A percentile compares a stretch with the other conserved stretches of the same genome.
These are phyloP conservation scores for Chunga burmeisteri DNA, from an alignment of 2,113 vertebrate genomes.

Conservation along the genomic window DNA sequence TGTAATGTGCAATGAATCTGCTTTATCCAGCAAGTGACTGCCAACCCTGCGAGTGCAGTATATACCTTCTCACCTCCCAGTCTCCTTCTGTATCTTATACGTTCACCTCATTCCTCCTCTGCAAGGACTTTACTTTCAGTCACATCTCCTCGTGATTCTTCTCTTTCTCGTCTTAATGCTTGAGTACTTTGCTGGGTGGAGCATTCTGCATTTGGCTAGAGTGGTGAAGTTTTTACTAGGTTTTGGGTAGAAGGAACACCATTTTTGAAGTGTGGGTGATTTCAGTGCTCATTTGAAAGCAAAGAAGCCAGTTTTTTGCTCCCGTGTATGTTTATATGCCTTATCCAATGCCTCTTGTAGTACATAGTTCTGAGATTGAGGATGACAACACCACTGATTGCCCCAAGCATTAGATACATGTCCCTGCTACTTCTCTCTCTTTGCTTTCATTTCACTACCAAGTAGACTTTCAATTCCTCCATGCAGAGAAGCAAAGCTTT, in stretches of 20 bases:
- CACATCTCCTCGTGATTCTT: not conserved
- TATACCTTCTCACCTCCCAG: not conserved
- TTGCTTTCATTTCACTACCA: not conserved
- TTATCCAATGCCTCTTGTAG: not conserved
- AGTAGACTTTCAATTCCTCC: not conserved
- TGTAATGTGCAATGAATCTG: not conserved
- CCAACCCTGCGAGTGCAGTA: not conserved
- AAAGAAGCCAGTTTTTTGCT: not conserved
- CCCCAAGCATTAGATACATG: not conserved
- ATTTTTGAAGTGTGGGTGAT: not conserved
- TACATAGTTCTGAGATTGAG: not conserved
- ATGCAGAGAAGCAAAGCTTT: not conserved
- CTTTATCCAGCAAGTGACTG: not conserved
- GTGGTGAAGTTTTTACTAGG: not conserved
- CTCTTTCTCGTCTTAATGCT: not conserved
- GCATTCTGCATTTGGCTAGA: not conserved
- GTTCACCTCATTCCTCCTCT: not conserved
- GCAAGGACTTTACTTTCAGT: not conserved
- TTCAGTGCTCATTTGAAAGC: not conserved
- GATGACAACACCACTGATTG: not conserved
- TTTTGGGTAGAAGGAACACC: not conserved
- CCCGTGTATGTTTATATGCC: not conserved
- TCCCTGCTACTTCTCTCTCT: not conserved
- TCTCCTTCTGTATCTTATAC: not conserved
- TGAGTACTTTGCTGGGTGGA: not conserved